Conservation (phyloP, 2,113 vertebrate genomes). For the Gnathonemus longibarbis region DNA sequence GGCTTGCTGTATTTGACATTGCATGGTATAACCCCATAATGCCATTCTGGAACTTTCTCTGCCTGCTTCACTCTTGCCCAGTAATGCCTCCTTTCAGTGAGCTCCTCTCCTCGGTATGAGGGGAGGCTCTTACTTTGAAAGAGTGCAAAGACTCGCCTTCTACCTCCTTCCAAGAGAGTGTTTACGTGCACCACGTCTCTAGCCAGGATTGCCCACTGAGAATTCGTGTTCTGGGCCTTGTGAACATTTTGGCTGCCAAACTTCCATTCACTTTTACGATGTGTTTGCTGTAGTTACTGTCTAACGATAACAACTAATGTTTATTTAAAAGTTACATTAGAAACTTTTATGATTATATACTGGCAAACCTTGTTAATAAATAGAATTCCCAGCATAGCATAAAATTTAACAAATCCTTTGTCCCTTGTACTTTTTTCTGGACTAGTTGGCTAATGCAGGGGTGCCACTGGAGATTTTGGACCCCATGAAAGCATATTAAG, state of each 20-base stretch:
- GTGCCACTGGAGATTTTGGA: background rate
- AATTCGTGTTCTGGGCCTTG: background rate
- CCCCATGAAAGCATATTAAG: background rate
- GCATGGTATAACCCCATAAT: background rate
- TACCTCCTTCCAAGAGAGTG: background rate
- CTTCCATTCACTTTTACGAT: background rate
- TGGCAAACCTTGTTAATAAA: background rate
- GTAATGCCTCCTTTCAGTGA: background rate
- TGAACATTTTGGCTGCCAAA: background rate
- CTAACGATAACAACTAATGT: background rate
- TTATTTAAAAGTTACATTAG: slow-evolving; percentile 10
- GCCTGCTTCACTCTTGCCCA: background rate
- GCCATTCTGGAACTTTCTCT: background rate
- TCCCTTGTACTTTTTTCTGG: background rate
- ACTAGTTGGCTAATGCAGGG: background rate
- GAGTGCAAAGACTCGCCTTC: too few species aligned
- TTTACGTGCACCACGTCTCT: background rate
- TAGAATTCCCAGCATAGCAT: background rate
- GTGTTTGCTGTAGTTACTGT: slow-evolving; percentile 18
- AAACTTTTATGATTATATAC: background rate
- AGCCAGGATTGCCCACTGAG: background rate
- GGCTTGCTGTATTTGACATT: background rate
- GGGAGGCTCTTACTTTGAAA: background rate
- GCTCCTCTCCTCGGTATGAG: background rate
- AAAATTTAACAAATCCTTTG: background rate